Conservation (phyloP, 2,888 invertebrate species). For the Neria commutata region DNA sequence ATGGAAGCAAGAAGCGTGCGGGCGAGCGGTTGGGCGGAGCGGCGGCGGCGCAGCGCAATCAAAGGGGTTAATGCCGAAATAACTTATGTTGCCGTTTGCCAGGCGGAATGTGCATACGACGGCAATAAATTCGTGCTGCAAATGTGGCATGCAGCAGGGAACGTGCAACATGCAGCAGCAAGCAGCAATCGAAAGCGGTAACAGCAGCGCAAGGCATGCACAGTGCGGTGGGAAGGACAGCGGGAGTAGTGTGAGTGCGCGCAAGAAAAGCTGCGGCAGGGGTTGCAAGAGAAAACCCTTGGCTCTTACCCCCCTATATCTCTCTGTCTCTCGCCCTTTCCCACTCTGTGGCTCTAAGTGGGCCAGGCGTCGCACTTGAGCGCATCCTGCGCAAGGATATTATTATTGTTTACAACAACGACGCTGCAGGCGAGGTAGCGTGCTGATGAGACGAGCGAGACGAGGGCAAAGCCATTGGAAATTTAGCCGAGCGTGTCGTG, state of each 20-base stretch:
- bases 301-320: neutral
- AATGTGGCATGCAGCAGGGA: conserved; percentile 4
- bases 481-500: neutral
- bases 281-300: neutral
- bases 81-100: conserved; percentile 25
- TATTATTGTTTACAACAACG: too few species aligned
- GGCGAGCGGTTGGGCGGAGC: too few species aligned
- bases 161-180: conserved; percentile 15
- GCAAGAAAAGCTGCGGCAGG: neutral
- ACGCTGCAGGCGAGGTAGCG: too few species aligned
- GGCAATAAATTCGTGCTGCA: too few species aligned
- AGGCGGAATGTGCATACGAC: neutral
- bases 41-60: conserved; percentile 18
- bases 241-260: neutral
- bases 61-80: conserved; percentile 27
- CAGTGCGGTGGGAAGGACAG: neutral
- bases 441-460: too few species aligned
- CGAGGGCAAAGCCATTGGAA: too few species aligned
- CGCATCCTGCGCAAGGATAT: conserved; percentile 15
- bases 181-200: neutral
- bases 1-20: too few species aligned
- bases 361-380: neutral
- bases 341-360: neutral
- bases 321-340: neutral
- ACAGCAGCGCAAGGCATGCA: neutral